Evolutionary conservation across 2,797 vertebrate genomes (phyloP).

Genomic region (Hydrophis major): DNA sequence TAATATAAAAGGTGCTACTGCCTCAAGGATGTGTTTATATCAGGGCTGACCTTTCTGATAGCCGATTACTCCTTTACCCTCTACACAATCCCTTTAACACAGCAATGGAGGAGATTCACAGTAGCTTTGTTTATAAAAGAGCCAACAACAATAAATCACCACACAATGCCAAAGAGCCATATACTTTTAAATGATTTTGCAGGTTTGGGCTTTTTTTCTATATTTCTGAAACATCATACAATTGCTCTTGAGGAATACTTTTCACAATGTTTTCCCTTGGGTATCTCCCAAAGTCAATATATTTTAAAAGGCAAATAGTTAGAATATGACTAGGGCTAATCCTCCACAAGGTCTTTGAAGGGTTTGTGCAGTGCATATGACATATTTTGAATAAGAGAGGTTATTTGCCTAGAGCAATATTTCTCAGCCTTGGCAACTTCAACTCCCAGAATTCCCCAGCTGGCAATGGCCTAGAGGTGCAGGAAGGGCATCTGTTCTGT

Average conservation of each 20-base stretch:
- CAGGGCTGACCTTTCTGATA: conserved; percentile 28
- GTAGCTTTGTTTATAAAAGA: conserved; percentile 39
- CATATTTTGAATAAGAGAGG: neutral
- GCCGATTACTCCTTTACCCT: conserved; percentile 35
- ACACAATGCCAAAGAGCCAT: conserved; percentile 36
- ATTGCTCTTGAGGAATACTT: neutral
- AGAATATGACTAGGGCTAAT: neutral
- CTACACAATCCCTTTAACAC: conserved; percentile 41
- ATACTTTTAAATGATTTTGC: conserved; percentile 48
- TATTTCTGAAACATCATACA: neutral
- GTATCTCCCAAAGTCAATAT: neutral
- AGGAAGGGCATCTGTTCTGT: neutral
- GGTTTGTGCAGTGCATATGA: neutral
- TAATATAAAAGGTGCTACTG: conserved; percentile 41
- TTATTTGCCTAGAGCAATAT: neutral
- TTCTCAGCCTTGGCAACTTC: neutral
- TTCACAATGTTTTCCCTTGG: neutral
- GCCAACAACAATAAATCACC: conserved; percentile 20
- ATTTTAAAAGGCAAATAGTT: neutral
- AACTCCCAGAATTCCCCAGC: too few relatives aligned
- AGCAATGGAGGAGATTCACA: conserved; percentile 48
- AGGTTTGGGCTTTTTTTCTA: neutral
- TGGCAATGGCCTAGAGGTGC: neutral
- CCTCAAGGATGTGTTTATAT: conserved; percentile 29
- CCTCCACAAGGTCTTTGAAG: neutral